These are phyloP conservation scores for Gyps fulvus DNA, from an alignment of 2,113 vertebrate species.

Conservation along the genomic window DNA sequence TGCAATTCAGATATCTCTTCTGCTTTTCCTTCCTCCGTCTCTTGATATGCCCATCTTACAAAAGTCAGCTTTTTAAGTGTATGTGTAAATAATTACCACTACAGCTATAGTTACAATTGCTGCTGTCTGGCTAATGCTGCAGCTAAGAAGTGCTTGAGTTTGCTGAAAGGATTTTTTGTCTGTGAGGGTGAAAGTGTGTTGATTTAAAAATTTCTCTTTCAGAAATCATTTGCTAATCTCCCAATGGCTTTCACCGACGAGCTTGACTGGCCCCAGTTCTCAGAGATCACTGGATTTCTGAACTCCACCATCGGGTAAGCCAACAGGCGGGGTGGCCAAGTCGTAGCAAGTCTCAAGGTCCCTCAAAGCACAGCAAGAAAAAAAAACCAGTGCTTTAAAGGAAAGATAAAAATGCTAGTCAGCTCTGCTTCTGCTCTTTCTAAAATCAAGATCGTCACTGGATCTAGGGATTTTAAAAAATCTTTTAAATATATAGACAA, in stretches of 20 bases:
- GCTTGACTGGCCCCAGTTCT: conserved; percentile 80
- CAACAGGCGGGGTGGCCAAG: background rate
- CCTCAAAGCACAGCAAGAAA: background rate
- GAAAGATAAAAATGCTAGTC: background rate
- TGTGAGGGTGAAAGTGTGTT: background rate
- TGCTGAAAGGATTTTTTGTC: background rate
- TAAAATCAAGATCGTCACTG: background rate
- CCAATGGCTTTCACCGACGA: conserved; percentile 67
- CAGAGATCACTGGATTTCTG: conserved; percentile 74
- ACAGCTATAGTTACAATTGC: background rate
- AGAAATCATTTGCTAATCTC: conserved; percentile 72
- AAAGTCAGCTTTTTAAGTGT: background rate
- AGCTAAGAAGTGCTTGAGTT: background rate
- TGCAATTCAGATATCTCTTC: background rate
- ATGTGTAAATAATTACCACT: background rate
- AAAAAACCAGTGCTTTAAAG: background rate
- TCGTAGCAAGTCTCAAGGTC: background rate
- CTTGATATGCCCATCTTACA: background rate
- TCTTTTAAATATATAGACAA: background rate
- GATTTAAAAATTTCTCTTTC: conserved; percentile 35
- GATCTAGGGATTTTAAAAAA: background rate
- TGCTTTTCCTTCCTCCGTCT: background rate
- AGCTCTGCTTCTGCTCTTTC: background rate
- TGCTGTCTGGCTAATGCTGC: background rate
- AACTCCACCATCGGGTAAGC: conserved; percentile 71